Evolutionary conservation across 35 echinoderm and acorn worm genomes (phyloP).

Genomic region (Holothuria glaberrima): DNA sequence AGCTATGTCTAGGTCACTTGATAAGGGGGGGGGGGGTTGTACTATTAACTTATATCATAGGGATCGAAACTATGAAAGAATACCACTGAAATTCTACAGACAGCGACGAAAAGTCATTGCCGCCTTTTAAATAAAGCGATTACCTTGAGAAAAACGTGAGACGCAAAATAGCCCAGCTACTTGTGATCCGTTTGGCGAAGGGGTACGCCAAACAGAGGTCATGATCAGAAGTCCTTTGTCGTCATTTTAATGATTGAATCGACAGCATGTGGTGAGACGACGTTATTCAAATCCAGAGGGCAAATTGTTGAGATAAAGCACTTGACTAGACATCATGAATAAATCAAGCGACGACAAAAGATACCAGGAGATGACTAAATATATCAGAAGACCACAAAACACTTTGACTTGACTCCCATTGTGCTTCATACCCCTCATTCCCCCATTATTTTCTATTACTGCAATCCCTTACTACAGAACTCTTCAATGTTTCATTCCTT

Average conservation of each 20-base stretch:
- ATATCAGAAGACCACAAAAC: constrained; percentile 3
- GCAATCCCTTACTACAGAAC: constrained; percentile 3
- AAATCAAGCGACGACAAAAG: too few relatives aligned
- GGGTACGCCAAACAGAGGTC: neutral
- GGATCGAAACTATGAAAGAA: too few relatives aligned
- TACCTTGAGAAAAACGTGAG: neutral
- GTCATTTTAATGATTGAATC: constrained; percentile 9
- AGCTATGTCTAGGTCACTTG: neutral
- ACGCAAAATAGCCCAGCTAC: neutral
- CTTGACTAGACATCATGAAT: constrained; percentile 10
- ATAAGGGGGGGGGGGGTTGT: too few relatives aligned
- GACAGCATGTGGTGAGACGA: constrained; percentile 13
- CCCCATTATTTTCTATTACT: neutral
- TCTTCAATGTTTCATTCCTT: too few relatives aligned
- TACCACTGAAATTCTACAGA: neutral
- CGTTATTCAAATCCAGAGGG: too few relatives aligned
- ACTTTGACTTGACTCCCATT: neutral
- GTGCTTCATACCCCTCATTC: too few relatives aligned
- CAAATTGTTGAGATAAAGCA: neutral
- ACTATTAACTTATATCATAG: too few relatives aligned
- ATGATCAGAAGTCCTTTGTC: neutral
- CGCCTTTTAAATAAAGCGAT: too few relatives aligned
- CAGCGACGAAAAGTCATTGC: too few relatives aligned
- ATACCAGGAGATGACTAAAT: constrained; percentile 6
- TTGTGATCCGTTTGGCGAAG: too few relatives aligned